Conservation (phyloP, 2,888 invertebrate species). For the Erebia ligea region DNA sequence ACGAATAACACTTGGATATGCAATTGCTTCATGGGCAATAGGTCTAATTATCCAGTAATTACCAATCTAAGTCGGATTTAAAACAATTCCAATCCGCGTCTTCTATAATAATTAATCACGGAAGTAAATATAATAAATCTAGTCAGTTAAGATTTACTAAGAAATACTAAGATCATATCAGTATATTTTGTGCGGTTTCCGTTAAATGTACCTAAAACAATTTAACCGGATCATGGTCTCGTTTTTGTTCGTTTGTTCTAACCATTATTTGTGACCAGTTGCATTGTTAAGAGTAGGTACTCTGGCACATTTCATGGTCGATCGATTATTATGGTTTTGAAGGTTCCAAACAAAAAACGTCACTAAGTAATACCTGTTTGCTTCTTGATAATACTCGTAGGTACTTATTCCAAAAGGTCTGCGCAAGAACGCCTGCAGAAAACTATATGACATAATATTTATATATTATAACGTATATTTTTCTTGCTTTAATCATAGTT, state of each 20-base stretch:
- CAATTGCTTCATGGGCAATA: too few relatives aligned
- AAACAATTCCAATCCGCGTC: not conserved
- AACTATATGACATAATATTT: not conserved
- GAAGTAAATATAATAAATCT: too few relatives aligned
- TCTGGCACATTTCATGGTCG: conserved; percentile 41
- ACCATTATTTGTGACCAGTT: conserved; percentile 58
- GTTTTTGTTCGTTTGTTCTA: conserved; percentile 57
- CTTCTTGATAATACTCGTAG: not conserved
- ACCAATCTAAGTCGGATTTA: not conserved
- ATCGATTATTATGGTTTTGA: conserved; percentile 33
- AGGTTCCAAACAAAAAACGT: conserved; percentile 18
- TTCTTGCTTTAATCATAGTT: not conserved
- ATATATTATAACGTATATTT: not conserved
- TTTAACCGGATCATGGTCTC: conserved; percentile 53
- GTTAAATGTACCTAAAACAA: conserved; percentile 5
- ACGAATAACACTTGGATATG: too few relatives aligned
- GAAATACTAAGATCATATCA: not conserved
- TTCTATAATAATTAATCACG: too few relatives aligned
- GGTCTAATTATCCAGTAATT: not conserved
- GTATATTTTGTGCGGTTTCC: not conserved
- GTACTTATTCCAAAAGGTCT: not conserved
- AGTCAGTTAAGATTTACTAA: too few relatives aligned
- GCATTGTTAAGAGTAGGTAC: conserved; percentile 36
- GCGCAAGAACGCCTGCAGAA: not conserved
- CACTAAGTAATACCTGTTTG: conserved; percentile 6